Evolutionary conservation across 2,888 invertebrate genomes (phyloP), one percentile per base, ranked within the genome.

Genomic region (Orthonevra nobilis): DNA sequence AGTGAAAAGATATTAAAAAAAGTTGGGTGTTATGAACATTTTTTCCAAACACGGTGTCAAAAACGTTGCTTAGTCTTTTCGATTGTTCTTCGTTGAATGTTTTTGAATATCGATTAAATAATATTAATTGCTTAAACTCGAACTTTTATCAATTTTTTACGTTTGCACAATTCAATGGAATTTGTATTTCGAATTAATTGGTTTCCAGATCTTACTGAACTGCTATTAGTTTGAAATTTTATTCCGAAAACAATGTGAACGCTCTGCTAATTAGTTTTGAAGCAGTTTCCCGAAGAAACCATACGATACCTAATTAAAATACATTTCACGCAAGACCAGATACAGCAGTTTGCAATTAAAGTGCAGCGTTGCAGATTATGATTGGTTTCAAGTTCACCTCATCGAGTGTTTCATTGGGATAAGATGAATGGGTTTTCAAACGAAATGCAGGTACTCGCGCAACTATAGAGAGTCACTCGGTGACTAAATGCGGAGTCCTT

Each of bases 251-350:
- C 15, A 12, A 5, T 5, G 7, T 20, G 52, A 34, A 56, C 32
- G 5, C 23, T 54, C n/a, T 63, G 46, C 46, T 38, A 63, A 72
- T 72, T 70, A 63, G 34, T 54, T 7, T 38, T 30, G 3, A 3
- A 40, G 30, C 10, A 63, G 9, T 23, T 46, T 9, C 56, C 6
- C 17, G 14, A 30, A 48, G 23, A 38, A 72, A 56, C 70, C 44
- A n/a, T 61, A 61, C 9, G 15, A 3, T 28, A 50, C 17, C 54
- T 50, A 74, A 66, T 68, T 74, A 30, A 44, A 68, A 50, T 48
- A 68, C 14, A 68, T 68, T 74, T 74, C 46, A 74, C 38, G 68
- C 52, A 52, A 54, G 60, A 68, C 23, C 5, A 54, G 42, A 23
- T 60, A 68, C 26, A 61, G 44, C 32, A 32, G 10, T 60, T 52